Evolutionary conservation across 1,140 invertebrate species (phyloP), one percentile per base, ranked within the genome.

Genomic region (Agrilus planipennis): DNA sequence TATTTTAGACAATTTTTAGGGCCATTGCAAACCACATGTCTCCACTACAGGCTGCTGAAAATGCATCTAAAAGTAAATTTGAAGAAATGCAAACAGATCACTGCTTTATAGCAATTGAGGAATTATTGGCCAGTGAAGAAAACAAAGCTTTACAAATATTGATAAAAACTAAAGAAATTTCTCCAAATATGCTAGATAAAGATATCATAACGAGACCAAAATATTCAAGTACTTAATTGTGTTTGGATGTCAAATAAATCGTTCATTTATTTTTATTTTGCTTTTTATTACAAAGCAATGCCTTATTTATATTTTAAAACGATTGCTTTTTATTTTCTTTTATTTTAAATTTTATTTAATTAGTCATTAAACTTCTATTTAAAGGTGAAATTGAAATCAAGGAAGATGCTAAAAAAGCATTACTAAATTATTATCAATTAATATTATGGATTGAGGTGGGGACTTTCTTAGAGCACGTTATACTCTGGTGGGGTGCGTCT

Each of bases 401-500:
- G 30, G 54, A 49, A 17, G 70, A 63, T 55, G 63, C 68, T 34
- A 44, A 66, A 36, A 60, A 54, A 37, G 74, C 62, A 55, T 59
- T 68, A 16, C 52, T 58, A 28, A 67, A 65, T 43, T 75, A 73
- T 38, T 78, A 77, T 36, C 63, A 75, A 47, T 67, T 73, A 47
- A 58, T 73, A 4, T 54, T 81, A 12, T 85, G 81, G 82, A 75
- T 75, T 2, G 74, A 81, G 45, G 73, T 84, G 3, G 81, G 80
- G 3, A 73, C 73, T 28, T 80, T 74, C 53, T 60, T 83, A 31
- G 81, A 86, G 54, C 81, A 86, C 47, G 74, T 83, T 4, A 64
- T 86, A n/a, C 62, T 86, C 1, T 86, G 81, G 82, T 85, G 81
- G 81, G 77, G 76, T 4, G 58, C 72, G 1, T 74, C 72, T 42